These are phyloP conservation scores for Euwallacea similis DNA, from an alignment of 1,140 invertebrate species.

Conservation along the genomic window DNA sequence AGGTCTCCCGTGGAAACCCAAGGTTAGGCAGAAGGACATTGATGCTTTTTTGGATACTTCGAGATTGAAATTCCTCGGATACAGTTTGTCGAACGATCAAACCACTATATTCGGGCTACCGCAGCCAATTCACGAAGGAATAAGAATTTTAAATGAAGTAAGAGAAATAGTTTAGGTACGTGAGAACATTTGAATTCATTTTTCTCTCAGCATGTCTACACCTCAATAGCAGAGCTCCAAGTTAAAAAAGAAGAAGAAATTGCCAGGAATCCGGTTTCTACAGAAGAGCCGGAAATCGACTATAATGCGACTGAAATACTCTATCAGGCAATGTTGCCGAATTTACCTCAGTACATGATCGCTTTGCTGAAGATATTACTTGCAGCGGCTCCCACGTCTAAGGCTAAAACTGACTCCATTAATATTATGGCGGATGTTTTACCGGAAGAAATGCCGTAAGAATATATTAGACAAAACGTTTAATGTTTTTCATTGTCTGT, in stretches of 20 bases:
- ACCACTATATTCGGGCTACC: slow-evolving; percentile 87
- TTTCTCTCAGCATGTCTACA: slow-evolving; percentile 70
- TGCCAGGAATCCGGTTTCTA: slow-evolving; percentile 69
- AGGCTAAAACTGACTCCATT: slow-evolving; percentile 97
- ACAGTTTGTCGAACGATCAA: slow-evolving; percentile 80
- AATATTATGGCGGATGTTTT: slow-evolving; percentile 98
- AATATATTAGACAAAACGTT: not conserved
- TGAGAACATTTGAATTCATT: not conserved
- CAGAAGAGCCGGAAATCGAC: slow-evolving; percentile 64
- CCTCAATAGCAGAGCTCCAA: slow-evolving; percentile 80
- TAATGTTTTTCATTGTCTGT: too few species aligned
- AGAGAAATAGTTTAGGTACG: slow-evolving; percentile 2
- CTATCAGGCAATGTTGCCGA: slow-evolving; percentile 89
- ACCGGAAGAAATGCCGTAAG: slow-evolving; percentile 89
- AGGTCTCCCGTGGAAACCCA: slow-evolving; percentile 88
- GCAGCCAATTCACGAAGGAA: slow-evolving; percentile 94
- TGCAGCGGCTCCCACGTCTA: slow-evolving; percentile 95
- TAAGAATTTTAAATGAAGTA: slow-evolving; percentile 81
- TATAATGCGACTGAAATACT: slow-evolving; percentile 84
- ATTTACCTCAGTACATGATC: slow-evolving; percentile 96
- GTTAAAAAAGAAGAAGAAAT: slow-evolving; percentile 83
- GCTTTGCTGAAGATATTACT: slow-evolving; percentile 95
- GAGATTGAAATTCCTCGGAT: slow-evolving; percentile 91
- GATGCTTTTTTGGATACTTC: slow-evolving; percentile 90
- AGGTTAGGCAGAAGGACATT: slow-evolving; percentile 93